Evolutionary conservation across 2,797 vertebrate genomes (phyloP).

Genomic region (Sebastes itinus): DNA sequence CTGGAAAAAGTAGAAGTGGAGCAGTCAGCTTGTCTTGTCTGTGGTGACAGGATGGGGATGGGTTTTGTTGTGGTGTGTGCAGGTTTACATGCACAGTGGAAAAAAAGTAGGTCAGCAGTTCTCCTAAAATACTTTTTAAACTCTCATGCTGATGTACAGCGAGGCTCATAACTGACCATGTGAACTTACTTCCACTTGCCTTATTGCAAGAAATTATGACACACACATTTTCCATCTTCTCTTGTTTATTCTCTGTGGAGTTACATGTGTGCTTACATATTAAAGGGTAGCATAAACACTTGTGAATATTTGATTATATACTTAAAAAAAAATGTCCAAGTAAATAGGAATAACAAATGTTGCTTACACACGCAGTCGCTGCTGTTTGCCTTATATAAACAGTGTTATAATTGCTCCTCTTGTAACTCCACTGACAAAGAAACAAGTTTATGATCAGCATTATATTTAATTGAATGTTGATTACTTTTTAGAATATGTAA

Average conservation of each 20-base stretch:
- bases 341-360: not conserved
- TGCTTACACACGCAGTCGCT: not conserved
- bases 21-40: slow-evolving; percentile 31
- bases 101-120: slow-evolving; percentile 44
- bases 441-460: slow-evolving; percentile 16
- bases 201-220: not conserved
- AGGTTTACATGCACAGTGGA: slow-evolving; percentile 7
- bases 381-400: slow-evolving; percentile 4
- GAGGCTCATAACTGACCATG: not conserved
- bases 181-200: not conserved
- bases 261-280: not conserved
- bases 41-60: slow-evolving; percentile 16
- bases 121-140: slow-evolving; percentile 28
- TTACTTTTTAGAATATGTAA: slow-evolving; percentile 12
- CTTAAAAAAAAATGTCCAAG: not conserved
- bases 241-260: not conserved
- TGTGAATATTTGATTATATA: slow-evolving; percentile 13
- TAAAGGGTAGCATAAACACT: not conserved
- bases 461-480: slow-evolving; percentile 36
- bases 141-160: not conserved
- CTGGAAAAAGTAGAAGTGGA: slow-evolving; percentile 39
- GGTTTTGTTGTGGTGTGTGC: slow-evolving; percentile 13
- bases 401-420: slow-evolving; percentile 5
- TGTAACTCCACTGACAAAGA: slow-evolving; percentile 3
- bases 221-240: not conserved